Conservation (phyloP, 2,797 vertebrate genomes). For the Lagorchestes hirsutus region DNA sequence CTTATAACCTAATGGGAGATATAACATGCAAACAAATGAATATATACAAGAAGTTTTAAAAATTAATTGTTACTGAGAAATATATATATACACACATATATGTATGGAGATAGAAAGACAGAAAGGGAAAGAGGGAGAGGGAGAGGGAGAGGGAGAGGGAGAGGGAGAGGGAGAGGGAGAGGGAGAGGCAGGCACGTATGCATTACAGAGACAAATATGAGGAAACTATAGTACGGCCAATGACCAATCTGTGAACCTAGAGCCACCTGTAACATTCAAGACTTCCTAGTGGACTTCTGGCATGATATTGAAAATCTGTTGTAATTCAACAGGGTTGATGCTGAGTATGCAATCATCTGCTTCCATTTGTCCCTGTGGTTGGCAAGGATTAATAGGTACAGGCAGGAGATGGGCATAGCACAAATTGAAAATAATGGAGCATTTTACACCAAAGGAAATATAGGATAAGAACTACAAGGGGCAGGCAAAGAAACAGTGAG, state of each 20-base stretch:
- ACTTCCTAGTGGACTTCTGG: conserved; percentile 16
- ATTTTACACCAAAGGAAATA: conserved; percentile 73
- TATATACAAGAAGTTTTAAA: neutral
- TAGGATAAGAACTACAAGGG: conserved; percentile 38
- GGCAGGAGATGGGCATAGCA: conserved; percentile 65
- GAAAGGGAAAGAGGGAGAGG: too few relatives aligned
- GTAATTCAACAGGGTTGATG: neutral
- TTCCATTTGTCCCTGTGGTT: conserved; percentile 63
- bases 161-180: too few relatives aligned
- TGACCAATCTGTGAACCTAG: conserved; percentile 33
- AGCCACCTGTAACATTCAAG: neutral
- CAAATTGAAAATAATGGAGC: conserved; percentile 75
- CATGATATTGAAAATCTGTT: neutral
- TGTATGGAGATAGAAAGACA: too few relatives aligned
- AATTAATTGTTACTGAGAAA: neutral
- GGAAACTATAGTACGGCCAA: neutral
- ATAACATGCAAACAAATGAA: neutral
- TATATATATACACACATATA: neutral
- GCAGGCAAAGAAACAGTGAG: conserved; percentile 40
- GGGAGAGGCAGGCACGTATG: too few relatives aligned
- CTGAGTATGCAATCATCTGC: neutral
- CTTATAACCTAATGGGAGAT: neutral
- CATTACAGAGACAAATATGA: neutral
- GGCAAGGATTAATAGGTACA: conserved; percentile 64
- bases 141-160: too few relatives aligned